Conservation (phyloP, 1,140 invertebrate genomes). For the Macrobrachium rosenbergii region DNA sequence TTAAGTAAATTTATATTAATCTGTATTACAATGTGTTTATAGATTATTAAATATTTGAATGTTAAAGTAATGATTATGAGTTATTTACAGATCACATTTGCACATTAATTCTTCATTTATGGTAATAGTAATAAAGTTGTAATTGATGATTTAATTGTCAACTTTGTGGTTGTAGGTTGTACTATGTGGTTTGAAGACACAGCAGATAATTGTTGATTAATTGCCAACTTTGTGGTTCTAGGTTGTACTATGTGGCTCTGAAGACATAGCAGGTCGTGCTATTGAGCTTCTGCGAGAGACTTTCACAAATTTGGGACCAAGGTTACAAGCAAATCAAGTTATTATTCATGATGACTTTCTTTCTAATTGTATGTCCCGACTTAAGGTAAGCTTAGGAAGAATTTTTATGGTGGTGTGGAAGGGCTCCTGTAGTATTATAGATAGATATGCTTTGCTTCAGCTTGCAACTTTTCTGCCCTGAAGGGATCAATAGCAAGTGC, state of each 20-base stretch:
- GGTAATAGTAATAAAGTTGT: no score
- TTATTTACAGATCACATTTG: no score
- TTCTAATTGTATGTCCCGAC: slow-evolving; percentile 86
- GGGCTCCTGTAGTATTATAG: background rate
- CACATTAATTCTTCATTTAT: no score
- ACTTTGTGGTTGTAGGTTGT: no score
- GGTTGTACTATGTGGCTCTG: slow-evolving; percentile 88
- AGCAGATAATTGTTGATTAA: slow-evolving; percentile 72
- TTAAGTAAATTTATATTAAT: no score
- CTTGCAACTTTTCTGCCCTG: no score
- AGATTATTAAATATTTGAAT: no score
- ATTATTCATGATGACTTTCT: slow-evolving; percentile 93
- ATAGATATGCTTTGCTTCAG: no score
- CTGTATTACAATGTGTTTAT: no score
- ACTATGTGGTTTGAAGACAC: slow-evolving; percentile 95
- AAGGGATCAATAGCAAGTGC: no score
- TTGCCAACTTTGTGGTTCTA: slow-evolving; percentile 67
- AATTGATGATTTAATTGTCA: background rate
- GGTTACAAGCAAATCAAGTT: slow-evolving; percentile 81
- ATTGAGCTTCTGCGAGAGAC: slow-evolving; percentile 94
- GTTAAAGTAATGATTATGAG: no score
- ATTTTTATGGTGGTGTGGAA: background rate
- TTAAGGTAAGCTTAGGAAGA: slow-evolving; percentile 78
- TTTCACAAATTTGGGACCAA: slow-evolving; percentile 91
- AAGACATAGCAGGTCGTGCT: slow-evolving; percentile 92